These are phyloP conservation scores for Bombus terrestris DNA, from an alignment of 1,140 invertebrate species.

Conservation along the genomic window DNA sequence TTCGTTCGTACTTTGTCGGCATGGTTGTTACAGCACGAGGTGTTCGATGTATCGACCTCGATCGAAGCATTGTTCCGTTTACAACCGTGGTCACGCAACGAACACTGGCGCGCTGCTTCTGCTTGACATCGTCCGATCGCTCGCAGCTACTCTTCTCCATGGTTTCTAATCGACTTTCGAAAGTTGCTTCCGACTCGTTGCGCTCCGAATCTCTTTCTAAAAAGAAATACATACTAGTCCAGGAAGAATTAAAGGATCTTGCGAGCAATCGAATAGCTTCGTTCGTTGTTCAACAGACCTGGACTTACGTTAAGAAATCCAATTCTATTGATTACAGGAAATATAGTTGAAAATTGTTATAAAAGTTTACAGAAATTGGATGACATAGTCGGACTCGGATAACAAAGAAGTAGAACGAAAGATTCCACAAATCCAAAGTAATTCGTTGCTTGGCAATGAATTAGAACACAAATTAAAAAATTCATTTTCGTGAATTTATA, in stretches of 20 bases:
- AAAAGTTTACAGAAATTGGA: no score
- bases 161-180: slow-evolving; percentile 5
- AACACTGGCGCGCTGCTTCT: slow-evolving; percentile 10
- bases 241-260: background rate
- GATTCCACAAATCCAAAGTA: no score
- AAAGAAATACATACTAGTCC: background rate
- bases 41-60: slow-evolving; percentile 56
- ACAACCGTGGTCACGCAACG: slow-evolving; percentile 45
- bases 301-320: no score
- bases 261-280: background rate
- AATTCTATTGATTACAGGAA: no score
- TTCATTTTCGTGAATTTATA: no score
- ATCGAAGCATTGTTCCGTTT: slow-evolving; percentile 60
- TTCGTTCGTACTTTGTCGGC: slow-evolving; percentile 64
- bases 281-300: background rate
- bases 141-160: background rate
- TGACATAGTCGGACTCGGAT: no score
- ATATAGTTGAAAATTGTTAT: no score
- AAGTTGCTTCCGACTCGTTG: background rate
- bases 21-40: slow-evolving; percentile 50
- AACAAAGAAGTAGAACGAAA: no score
- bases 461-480: no score
- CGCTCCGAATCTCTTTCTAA: background rate
- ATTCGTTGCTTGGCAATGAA: no score
- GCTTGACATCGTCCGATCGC: slow-evolving; percentile 11